Conservation (phyloP, 2,113 vertebrate genomes). For the Daphoenositta chrysoptera region DNA sequence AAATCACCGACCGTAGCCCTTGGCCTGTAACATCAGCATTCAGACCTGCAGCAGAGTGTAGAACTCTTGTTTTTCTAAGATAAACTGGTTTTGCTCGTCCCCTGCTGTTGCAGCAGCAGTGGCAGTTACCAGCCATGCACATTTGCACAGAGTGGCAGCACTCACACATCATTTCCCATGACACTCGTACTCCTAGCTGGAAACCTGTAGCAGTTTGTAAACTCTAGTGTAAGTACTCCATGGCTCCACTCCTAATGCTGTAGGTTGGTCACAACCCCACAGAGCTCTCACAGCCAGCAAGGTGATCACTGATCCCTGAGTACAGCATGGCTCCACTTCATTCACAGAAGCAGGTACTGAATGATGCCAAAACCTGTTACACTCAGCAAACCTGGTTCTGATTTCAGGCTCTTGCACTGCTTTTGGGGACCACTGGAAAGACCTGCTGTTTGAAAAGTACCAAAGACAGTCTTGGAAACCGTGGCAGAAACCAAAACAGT, state of each 20-base stretch:
- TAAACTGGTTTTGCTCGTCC: neutral
- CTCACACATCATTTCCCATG: neutral
- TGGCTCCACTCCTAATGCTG: neutral
- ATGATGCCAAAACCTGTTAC: neutral
- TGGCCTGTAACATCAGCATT: neutral
- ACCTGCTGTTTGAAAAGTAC: neutral
- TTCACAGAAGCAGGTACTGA: neutral
- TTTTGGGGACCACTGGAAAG: neutral
- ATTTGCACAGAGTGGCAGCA: neutral
- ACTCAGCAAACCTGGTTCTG: neutral
- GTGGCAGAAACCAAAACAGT: neutral
- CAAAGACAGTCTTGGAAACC: neutral
- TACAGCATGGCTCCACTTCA: neutral
- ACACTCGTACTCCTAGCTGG: neutral
- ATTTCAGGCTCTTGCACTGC: neutral
- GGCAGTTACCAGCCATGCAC: neutral
- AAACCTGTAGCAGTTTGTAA: neutral
- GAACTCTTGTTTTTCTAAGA: neutral
- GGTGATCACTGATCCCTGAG: neutral
- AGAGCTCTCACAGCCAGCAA: rapidly evolving
- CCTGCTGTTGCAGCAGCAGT: neutral
- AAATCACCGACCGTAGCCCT: neutral
- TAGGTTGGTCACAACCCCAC: neutral
- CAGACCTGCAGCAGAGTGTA: neutral
- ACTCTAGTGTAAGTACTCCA: neutral